phyloP scores from a whole-genome alignment of 2,113 vertebrate genomes.

The Peromyscus leucopus region DNA sequence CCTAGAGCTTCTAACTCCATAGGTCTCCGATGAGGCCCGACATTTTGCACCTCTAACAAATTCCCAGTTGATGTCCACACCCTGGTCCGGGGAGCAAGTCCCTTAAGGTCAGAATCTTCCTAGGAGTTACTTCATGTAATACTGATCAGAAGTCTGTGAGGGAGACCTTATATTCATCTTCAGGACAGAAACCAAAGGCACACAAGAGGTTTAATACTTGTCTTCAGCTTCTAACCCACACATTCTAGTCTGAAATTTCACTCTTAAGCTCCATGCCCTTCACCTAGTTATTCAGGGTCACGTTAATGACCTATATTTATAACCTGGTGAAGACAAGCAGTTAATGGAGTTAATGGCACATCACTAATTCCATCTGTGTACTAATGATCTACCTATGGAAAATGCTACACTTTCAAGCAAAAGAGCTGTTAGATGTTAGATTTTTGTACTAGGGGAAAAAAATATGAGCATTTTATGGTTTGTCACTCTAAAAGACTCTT shows the following conservation, averaged over 20 bases:
- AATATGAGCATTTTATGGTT: not conserved
- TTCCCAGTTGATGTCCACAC: not conserved
- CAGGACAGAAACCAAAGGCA: not conserved
- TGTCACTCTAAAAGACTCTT: not conserved
- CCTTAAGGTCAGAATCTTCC: not conserved
- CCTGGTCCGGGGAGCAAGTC: not conserved
- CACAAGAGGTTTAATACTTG: not conserved
- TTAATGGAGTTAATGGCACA: not conserved
- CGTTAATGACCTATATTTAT: not conserved
- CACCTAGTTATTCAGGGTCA: not conserved
- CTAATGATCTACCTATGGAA: slow-evolving; percentile 24
- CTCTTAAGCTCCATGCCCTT: not conserved
- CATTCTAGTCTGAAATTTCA: not conserved
- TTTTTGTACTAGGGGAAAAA: not conserved
- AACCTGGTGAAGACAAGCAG: not conserved
- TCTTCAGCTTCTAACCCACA: not conserved
- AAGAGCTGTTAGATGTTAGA: not conserved
- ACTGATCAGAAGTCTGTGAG: not conserved
- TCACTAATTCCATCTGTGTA: not conserved
- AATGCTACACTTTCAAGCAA: slow-evolving; percentile 11
- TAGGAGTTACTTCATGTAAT: not conserved
- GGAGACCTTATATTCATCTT: not conserved
- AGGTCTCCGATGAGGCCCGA: not conserved
- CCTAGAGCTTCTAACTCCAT: not conserved
- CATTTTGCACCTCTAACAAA: not conserved